phyloP scores from a whole-genome alignment of 2,113 vertebrate species.

The Hippocampus abdominalis region DNA sequence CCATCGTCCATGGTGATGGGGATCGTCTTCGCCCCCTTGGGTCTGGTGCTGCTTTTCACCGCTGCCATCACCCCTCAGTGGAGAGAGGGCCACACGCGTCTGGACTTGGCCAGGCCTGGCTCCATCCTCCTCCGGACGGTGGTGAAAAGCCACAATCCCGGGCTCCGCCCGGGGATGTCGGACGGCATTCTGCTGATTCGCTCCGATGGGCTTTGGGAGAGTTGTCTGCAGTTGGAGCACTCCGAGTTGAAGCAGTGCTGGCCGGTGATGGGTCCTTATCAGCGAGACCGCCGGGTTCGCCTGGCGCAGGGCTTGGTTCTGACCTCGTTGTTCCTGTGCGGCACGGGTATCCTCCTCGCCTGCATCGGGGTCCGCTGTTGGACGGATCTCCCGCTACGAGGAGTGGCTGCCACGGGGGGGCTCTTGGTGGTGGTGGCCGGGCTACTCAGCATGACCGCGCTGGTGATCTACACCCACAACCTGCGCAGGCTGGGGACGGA shows the following conservation, averaged over 20 bases:
- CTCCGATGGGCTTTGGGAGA: constrained; percentile 77
- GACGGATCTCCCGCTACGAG: constrained; percentile 72
- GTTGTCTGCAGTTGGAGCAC: constrained; percentile 73
- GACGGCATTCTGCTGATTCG: constrained; percentile 62
- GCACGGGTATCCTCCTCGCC: constrained; percentile 72
- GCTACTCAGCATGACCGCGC: constrained; percentile 64
- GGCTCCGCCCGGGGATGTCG: constrained; percentile 22
- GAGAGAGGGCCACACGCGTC: constrained; percentile 68
- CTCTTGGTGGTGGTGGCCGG: constrained; percentile 69
- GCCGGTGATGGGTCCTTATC: constrained; percentile 69
- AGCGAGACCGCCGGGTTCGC: constrained; percentile 63
- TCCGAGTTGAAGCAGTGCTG: constrained; percentile 75
- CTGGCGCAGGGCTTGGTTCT: constrained; percentile 68
- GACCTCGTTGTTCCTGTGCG: constrained; percentile 72
- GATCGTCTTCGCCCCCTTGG: constrained; percentile 76
- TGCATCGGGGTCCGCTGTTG: constrained; percentile 76
- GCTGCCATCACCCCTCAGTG: constrained; percentile 78
- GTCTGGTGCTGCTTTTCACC: constrained; percentile 74
- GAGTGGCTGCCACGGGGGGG: constrained; percentile 69
- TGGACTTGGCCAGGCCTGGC: constrained; percentile 40
- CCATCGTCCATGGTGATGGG: constrained; percentile 75
- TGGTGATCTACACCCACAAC: constrained; percentile 70
- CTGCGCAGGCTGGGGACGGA: constrained; percentile 56
- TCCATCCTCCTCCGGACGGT: constrained; percentile 31
- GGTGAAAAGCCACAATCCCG: constrained; percentile 39